Evolutionary conservation across 2,888 invertebrate species (phyloP), one percentile per base, ranked within the genome.

Genomic region (Dexiosoma caninum): DNA sequence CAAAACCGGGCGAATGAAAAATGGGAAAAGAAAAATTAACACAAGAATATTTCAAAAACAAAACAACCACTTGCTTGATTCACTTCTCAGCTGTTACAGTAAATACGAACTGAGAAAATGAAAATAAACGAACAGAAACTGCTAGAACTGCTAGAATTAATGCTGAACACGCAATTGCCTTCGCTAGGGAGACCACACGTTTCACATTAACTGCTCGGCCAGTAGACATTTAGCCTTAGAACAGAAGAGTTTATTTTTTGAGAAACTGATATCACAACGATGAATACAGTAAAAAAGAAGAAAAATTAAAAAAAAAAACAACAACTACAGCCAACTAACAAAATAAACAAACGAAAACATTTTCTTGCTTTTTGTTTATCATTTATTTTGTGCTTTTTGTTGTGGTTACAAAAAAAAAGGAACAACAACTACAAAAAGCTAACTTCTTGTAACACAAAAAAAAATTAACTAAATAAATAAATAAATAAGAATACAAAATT

Each of bases 21-120:
- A 21, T 0, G 7, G 6, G 19, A 37, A 62, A 12, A 21, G 30
- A 40, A 53, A 53, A 64, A 46, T 6, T 23, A 49, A 10, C 8
- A 32, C 44, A 30, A 30, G n/a, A 62, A 35, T 32, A 16, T n/a
- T n/a, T 4, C 5, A 35, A 8, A 40, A 32, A 37, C 19, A 30
- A 69, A 75, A 78, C 81, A 83, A 83, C 82, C 82, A 83, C 82
- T 83, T 83, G 82, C 82, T 83, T 81, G 81, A 83, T 83, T 83
- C 81, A 70, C 12, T 37, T 57, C 55, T 75, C 81, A 70, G 78
- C 77, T 78, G 77, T 49, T 71, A 9, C 44, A 35, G 42, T 60
- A 10, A 53, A 40, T 27, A 77, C 67, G 67, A 49, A 53, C n/a
- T 16, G 51, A 27, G 21, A 55, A 66, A 76, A 62, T 30, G 49